Conservation (phyloP, 1,140 invertebrate genomes). For the Lineus longissimus region DNA sequence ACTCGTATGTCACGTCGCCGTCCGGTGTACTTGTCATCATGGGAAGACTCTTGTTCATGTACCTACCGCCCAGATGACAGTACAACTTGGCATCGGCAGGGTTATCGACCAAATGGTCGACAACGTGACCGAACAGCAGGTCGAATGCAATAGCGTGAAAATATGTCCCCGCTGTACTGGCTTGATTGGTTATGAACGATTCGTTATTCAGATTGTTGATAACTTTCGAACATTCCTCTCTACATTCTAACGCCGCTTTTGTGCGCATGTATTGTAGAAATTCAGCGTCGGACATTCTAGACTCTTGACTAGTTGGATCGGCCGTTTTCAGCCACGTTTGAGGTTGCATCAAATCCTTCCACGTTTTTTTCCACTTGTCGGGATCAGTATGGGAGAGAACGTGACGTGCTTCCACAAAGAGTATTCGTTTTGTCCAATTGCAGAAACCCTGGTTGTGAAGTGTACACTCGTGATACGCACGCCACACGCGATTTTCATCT, state of each 20-base stretch:
- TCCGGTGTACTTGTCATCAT: not conserved
- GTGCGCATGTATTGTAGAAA: not conserved
- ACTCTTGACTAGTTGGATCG: not conserved
- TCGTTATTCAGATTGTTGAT: not conserved
- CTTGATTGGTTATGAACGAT: not conserved
- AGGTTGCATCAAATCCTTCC: not conserved
- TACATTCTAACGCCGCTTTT: not conserved
- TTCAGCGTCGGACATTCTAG: not conserved
- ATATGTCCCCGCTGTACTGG: not conserved
- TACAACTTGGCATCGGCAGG: not conserved
- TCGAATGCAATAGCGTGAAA: slow-evolving; percentile 3
- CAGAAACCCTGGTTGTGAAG: not conserved
- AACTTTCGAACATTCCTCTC: not conserved
- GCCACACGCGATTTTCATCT: not conserved
- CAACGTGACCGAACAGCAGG: not conserved
- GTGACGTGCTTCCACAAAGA: not conserved
- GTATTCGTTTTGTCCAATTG: not conserved
- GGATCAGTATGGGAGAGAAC: not conserved
- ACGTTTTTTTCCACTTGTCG: not conserved
- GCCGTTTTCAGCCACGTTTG: not conserved
- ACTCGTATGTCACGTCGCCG: not conserved
- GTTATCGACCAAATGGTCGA: not conserved
- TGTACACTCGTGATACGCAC: not conserved
- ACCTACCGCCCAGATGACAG: not conserved
- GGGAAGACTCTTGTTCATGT: not conserved